Conservation (phyloP, 2,888 invertebrate species). For the Drosophila algonquin region DNA sequence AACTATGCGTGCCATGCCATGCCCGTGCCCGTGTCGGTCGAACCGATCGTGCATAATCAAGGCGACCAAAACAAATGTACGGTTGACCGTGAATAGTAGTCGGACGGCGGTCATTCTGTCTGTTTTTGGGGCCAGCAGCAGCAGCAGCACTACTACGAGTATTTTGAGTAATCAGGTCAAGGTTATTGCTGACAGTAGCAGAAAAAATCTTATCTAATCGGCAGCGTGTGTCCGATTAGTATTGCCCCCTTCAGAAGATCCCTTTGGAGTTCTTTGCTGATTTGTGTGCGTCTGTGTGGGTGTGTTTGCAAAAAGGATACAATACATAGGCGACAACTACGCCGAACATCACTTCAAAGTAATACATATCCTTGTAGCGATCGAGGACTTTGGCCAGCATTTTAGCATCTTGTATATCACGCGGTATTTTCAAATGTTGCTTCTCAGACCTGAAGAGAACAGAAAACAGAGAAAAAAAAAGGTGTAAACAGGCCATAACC, state of each 20-base stretch:
- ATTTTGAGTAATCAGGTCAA: slow-evolving; percentile 61
- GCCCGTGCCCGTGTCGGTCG: slow-evolving; percentile 6
- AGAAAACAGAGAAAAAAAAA: slow-evolving; percentile 11
- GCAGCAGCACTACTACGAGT: neutral
- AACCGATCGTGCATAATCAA: slow-evolving; percentile 33
- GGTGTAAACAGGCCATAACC: slow-evolving; percentile 37
- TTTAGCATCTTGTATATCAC: slow-evolving; percentile 98
- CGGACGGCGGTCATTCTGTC: slow-evolving; percentile 16
- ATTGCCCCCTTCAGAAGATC: neutral
- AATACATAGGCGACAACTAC: slow-evolving; percentile 97
- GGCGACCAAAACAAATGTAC: slow-evolving; percentile 29
- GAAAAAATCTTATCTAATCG: slow-evolving; percentile 31
- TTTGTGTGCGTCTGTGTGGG: slow-evolving; percentile 2
- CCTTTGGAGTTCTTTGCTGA: neutral
- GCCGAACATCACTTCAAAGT: slow-evolving; percentile 94
- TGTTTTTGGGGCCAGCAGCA: slow-evolving; percentile 10
- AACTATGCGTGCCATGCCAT: slow-evolving; percentile 36
- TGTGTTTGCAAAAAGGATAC: slow-evolving; percentile 92
- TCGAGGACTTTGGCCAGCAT: slow-evolving; percentile 94
- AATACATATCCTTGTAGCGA: slow-evolving; percentile 96
- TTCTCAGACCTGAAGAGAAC: slow-evolving; percentile 89
- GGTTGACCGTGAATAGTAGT: slow-evolving; percentile 25
- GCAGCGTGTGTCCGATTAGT: slow-evolving; percentile 5
- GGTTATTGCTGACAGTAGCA: slow-evolving; percentile 43
- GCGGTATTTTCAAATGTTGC: slow-evolving; percentile 93